These are phyloP conservation scores for Diarsia rubi DNA, from an alignment of 2,888 invertebrate genomes.

Conservation along the genomic window DNA sequence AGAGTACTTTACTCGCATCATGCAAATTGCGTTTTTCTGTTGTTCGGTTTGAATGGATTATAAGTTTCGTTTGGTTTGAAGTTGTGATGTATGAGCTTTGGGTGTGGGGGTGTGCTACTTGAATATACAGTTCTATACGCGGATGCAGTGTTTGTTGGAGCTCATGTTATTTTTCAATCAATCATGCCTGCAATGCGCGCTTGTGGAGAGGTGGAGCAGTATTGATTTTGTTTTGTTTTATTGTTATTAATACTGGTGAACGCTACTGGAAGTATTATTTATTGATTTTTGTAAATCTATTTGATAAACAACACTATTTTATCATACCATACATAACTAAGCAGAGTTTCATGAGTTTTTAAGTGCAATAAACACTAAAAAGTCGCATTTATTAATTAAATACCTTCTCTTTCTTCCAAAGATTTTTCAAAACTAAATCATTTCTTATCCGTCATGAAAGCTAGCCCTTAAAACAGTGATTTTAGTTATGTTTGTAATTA, in stretches of 20 bases:
- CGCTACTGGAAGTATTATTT: not conserved
- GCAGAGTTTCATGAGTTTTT: not conserved
- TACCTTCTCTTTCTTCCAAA: not conserved
- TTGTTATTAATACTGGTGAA: not conserved
- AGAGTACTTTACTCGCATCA: constrained; percentile 42
- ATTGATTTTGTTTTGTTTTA: not conserved
- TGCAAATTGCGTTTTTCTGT: constrained; percentile 63
- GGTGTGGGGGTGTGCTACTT: constrained; percentile 23
- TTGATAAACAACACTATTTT: not conserved
- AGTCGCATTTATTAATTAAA: not conserved
- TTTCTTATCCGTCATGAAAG: not conserved
- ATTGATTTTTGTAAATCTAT: not conserved
- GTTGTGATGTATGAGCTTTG: constrained; percentile 55
- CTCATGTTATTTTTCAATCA: constrained; percentile 18
- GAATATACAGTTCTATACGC: constrained; percentile 17
- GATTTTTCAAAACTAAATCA: not conserved
- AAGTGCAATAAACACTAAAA: not conserved
- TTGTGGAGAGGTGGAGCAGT: not conserved
- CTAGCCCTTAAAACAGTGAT: constrained; percentile 37
- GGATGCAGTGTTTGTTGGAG: constrained; percentile 4
- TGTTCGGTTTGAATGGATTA: constrained; percentile 49
- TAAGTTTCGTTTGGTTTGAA: constrained; percentile 47
- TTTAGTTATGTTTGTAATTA: constrained; percentile 47
- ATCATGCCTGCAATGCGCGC: constrained; percentile 6
- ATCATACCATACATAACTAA: not conserved